Base-by-base conservation (phyloP, 2,113 vertebrate species). In the Lasiurus borealis region DNA sequence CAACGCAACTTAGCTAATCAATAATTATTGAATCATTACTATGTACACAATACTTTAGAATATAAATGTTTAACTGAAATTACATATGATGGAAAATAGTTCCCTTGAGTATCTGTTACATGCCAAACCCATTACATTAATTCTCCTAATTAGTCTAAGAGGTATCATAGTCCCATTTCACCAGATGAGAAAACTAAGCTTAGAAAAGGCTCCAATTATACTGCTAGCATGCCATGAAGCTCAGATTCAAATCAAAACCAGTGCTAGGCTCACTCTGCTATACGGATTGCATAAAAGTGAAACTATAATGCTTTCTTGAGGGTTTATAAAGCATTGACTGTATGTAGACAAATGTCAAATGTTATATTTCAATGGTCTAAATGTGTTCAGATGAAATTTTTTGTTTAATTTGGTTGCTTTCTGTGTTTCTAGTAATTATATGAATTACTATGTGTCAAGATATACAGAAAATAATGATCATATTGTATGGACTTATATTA, bases 401-500 rank as follows among this genome's bases (percentile, higher is more conserved):
- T 52, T 31, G 16, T 46, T 88, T 93, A 3, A 48, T 93, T 85
- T 40, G 36, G 71, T 57, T 87, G n/a, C 92, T 92, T 84, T 87
- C 88, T 94, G 15, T 84, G n/a, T 23, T 31, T 81, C 46, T 31
- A 46, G 31, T 81, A 96, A 92, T 84, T 90, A 16, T 88, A 54
- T 64, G 31, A 72, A 89, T 90, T 96, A 66, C 48, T 94, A 90
- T 52, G 3, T 59, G 66, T 93, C 62, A 93, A 85, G 5, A 84
- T 27, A 90, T 11, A 78, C 11, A 89, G 48, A 90, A 89, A 86
- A 94, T 92, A 69, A 85, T 85, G 19, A 80, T 62, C 21, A 76
- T 36, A 83, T 52, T 48, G 1, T n/a, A 83, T 84, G 57, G 36
- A 94, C 86, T 80, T 95, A 69, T 36, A 72, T 9, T 85, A 34